Percentiles rank a stretch among this genome's conserved stretches.
Evolutionary conservation across 2,797 vertebrate genomes (phyloP).

Genomic region (Distichodus sexfasciatus): DNA sequence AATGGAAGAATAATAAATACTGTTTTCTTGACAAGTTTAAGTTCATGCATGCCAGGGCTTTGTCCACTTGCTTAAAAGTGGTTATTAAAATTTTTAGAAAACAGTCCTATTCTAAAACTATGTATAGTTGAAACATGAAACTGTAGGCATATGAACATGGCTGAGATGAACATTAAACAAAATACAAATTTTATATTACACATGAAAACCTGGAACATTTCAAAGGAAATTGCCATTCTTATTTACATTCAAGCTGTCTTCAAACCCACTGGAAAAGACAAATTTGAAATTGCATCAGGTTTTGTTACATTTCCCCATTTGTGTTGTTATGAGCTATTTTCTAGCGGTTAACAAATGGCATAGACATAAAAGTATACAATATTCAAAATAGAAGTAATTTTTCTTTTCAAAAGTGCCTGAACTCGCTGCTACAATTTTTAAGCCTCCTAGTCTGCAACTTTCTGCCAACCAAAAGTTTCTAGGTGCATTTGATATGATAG

Average conservation of each 20-base stretch:
- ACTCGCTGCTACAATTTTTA: conserved; percentile 72
- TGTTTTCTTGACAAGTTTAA: not conserved
- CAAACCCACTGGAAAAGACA: conserved; percentile 54
- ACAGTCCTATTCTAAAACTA: too few species aligned
- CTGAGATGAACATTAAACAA: conserved; percentile 30
- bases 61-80: conserved; percentile 34
- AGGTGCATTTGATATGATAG: conserved; percentile 7
- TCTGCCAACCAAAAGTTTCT: conserved; percentile 19
- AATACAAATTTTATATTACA: conserved; percentile 21
- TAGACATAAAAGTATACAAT: conserved; percentile 34
- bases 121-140: not conserved
- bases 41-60: conserved; percentile 20
- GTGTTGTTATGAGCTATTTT: conserved; percentile 39
- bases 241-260: conserved; percentile 80
- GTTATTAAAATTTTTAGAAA: conserved; percentile 21
- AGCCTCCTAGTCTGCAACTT: conserved; percentile 41
- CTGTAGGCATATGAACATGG: not conserved
- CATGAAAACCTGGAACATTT: conserved; percentile 27
- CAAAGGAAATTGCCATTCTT: conserved; percentile 35
- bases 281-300: conserved; percentile 20
- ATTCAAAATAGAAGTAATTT: conserved; percentile 36
- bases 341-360: conserved; percentile 25
- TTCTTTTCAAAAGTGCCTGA: conserved; percentile 66
- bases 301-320: conserved; percentile 29
- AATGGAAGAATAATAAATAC: not conserved